Evolutionary conservation across 2,888 invertebrate genomes (phyloP).

Genomic region (Elmis aenea): DNA sequence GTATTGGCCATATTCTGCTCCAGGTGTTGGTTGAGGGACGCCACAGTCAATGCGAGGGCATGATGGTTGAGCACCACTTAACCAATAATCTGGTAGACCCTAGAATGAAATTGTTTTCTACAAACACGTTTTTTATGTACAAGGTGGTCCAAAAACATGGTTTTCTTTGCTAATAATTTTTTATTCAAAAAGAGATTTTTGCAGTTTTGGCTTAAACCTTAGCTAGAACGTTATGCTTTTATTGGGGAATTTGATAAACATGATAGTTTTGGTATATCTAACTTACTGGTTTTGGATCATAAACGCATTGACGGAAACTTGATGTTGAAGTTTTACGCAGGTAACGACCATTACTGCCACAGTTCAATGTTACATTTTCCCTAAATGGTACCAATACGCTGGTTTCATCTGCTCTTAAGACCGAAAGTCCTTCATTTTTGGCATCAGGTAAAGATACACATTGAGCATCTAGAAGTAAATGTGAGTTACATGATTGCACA

Average conservation of each 20-base stretch:
- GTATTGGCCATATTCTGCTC: slow-evolving; percentile 88
- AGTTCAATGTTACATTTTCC: slow-evolving; percentile 83
- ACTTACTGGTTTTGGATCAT: slow-evolving; percentile 80
- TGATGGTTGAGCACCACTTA: slow-evolving; percentile 78
- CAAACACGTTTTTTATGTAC: too few species aligned
- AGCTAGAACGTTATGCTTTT: too few species aligned
- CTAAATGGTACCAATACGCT: slow-evolving; percentile 83
- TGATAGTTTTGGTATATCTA: too few species aligned
- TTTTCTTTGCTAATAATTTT: too few species aligned
- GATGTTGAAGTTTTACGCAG: slow-evolving; percentile 77
- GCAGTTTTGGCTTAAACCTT: too few species aligned
- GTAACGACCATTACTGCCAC: slow-evolving; percentile 71
- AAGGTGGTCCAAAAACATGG: too few species aligned
- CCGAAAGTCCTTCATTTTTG: slow-evolving; percentile 77
- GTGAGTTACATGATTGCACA: too few species aligned
- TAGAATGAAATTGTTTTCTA: too few species aligned
- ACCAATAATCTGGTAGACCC: slow-evolving; percentile 86
- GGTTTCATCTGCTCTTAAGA: slow-evolving; percentile 73
- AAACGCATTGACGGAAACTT: slow-evolving; percentile 89
- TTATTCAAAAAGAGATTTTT: too few species aligned
- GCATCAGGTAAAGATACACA: slow-evolving; percentile 88
- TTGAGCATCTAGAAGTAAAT: slow-evolving; percentile 66
- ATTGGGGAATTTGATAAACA: too few species aligned
- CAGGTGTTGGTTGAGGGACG: slow-evolving; percentile 84
- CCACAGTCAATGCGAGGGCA: slow-evolving; percentile 90